Evolutionary conservation across 2,797 vertebrate genomes (phyloP).

Genomic region (Phylloscopus collybita): DNA sequence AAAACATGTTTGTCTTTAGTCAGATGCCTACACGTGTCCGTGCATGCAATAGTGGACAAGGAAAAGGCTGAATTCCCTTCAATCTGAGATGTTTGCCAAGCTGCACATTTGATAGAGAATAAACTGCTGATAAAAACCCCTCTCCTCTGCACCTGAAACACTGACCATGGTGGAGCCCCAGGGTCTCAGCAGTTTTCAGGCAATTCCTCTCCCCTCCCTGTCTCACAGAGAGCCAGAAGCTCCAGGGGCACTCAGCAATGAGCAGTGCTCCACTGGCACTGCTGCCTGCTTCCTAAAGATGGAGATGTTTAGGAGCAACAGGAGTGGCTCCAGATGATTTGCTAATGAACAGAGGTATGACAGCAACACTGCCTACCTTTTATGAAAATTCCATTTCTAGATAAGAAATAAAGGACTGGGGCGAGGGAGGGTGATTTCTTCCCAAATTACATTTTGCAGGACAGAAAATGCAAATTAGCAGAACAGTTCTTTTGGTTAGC

Average conservation of each 20-base stretch:
- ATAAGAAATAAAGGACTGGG: background rate
- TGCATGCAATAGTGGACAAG: background rate
- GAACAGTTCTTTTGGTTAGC: background rate
- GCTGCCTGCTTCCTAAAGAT: background rate
- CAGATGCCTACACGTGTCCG: fast-evolving
- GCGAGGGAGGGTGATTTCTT: background rate
- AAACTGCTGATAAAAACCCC: background rate
- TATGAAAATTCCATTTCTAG: background rate
- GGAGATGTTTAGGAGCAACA: background rate
- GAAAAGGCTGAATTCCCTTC: background rate
- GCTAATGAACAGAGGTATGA: background rate
- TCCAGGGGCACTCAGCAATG: fast-evolving
- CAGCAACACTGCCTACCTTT: background rate
- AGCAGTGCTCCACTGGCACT: background rate
- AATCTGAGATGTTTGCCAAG: background rate
- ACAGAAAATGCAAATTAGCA: background rate
- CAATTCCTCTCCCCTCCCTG: background rate
- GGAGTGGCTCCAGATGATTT: background rate
- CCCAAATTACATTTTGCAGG: background rate
- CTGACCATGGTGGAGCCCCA: background rate
- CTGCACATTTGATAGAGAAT: background rate
- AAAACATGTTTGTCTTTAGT: background rate
- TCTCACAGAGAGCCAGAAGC: background rate
- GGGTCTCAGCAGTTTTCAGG: background rate
- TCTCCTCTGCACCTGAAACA: background rate